Base-by-base conservation (phyloP, 2,888 invertebrate species). In the Eutolmus rufibarbis region DNA sequence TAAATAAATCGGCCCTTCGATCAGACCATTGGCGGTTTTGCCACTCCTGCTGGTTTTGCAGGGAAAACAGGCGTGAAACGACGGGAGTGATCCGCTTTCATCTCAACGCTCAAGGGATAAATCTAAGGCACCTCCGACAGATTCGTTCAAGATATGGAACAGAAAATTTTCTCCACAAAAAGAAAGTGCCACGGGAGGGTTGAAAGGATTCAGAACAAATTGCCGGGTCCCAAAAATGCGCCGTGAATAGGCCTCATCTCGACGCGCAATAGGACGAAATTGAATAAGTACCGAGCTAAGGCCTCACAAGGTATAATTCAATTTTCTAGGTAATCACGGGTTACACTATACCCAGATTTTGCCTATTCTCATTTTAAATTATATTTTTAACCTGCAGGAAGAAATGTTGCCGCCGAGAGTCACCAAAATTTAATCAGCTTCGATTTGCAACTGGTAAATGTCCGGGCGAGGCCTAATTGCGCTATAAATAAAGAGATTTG, bases 401-500 rank as follows among this genome's bases (percentile, higher is more conserved):
- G 74, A 74, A 31, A 43, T 43, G 16, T 37, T 37, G 16, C 5
- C 5, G 9, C 16, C 16, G 34, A 8, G n/a, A 76, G 40, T 76
- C 34, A 37, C 31, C 12, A 76, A 76, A 76, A 66, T 28, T 37
- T 76, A 76, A 37, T 76, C 40, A 37, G 34, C 76, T 34, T 37
- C 76, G 37, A 37, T 76, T 40, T 34, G 34, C 37, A 76, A 40
- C n/a, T 37, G 28, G 5, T n/a, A 51, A 51, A 51, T 76, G 76
- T 76, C 40, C 37, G 76, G 28, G 40, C 9, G 40, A 37, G 37
- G 0, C 14, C 16, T 85, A 74, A 85, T 85, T 74, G 43, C 31
- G 9, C 43, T 51, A 86, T 87, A 88, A 88, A 87, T 87, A 87
- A 87, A 88, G 87, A 85, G 87, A 88, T 88, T 88, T 88, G 88